Evolutionary conservation across 2,113 vertebrate species (phyloP).

Genomic region (Zapus hudsonius): DNA sequence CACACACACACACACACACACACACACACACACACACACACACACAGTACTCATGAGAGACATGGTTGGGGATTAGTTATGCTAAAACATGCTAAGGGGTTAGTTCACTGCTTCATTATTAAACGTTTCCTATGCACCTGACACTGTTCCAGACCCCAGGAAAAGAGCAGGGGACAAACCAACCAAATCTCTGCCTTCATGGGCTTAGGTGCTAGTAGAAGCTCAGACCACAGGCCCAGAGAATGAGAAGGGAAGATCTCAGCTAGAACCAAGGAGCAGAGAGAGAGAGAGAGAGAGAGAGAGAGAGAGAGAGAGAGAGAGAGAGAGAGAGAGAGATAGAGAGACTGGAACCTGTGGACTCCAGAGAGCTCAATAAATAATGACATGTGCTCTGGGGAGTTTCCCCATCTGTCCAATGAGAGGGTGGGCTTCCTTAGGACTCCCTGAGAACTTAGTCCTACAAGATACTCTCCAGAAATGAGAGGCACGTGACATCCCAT

Average conservation of each 20-base stretch:
- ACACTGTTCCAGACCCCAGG: not conserved
- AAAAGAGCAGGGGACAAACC: not conserved
- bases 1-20: too few relatives aligned
- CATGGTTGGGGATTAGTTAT: fast-evolving
- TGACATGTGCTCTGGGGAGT: not conserved
- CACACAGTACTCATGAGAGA: too few relatives aligned
- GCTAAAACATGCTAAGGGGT: too few relatives aligned
- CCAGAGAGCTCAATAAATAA: not conserved
- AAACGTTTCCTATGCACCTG: not conserved
- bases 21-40: too few relatives aligned
- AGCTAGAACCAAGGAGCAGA: not conserved
- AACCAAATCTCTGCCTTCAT: too few relatives aligned
- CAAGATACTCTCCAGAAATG: fast-evolving
- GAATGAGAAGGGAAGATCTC: not conserved
- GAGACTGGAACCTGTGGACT: not conserved
- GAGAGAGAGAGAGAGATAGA: not conserved
- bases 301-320: not conserved
- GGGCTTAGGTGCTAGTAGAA: not conserved
- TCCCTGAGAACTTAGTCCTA: not conserved
- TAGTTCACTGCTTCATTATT: not conserved
- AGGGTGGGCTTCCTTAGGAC: not conserved
- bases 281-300: not conserved
- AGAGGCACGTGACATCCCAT: fast-evolving
- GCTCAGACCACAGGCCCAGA: not conserved
- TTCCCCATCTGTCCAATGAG: not conserved